phyloP scores from a whole-genome alignment of 2,797 vertebrate species.

The Hybognathus amarus region DNA sequence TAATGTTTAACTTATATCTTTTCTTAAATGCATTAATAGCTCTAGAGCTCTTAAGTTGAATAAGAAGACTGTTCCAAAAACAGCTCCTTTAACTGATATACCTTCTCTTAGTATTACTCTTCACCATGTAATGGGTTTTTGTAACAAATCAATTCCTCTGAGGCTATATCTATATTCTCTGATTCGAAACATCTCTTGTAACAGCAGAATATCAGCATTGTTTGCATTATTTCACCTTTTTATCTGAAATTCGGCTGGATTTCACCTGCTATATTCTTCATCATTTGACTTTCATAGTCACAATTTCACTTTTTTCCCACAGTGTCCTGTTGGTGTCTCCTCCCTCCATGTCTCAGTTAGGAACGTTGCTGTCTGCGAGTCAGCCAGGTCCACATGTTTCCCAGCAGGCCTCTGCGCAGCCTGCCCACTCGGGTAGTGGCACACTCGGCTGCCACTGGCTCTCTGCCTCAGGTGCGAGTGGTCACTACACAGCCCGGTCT shows the following conservation, averaged over 20 bases:
- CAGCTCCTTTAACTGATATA: no score
- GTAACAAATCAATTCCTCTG: no score
- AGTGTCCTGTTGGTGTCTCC: conserved; percentile 94
- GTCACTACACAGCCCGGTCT: conserved; percentile 86
- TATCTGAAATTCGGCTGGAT: not conserved
- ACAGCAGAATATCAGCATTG: no score
- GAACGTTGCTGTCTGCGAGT: conserved; percentile 84
- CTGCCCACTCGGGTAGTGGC: conserved; percentile 80
- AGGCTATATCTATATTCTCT: no score
- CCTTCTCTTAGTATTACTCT: no score
- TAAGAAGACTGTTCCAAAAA: no score
- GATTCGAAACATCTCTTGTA: no score
- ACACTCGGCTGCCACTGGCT: conserved; percentile 80
- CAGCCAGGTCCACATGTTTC: conserved; percentile 76
- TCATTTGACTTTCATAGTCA: not conserved
- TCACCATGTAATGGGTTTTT: no score
- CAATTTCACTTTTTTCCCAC: conserved; percentile 7
- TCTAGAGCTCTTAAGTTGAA: no score
- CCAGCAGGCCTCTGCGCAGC: conserved; percentile 78
- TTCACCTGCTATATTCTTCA: not conserved
- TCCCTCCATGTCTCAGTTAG: conserved; percentile 91
- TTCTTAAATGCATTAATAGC: no score
- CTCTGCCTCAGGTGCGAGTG: conserved; percentile 91
- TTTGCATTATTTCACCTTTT: no score
- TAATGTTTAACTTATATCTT: no score